These are phyloP conservation scores for Dromius quadrimaculatus DNA, from an alignment of 2,888 invertebrate species.

Conservation along the genomic window DNA sequence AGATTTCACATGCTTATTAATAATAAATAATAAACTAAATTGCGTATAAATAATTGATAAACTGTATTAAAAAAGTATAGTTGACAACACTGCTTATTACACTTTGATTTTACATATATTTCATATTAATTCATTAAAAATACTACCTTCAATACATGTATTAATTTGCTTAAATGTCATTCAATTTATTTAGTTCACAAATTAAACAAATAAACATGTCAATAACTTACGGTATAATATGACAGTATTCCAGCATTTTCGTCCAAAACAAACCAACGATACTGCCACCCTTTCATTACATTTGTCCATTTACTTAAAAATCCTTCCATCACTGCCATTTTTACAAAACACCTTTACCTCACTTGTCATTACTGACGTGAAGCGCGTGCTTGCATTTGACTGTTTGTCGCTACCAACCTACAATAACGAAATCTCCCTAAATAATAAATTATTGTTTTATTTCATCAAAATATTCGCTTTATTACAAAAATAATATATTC, in stretches of 20 bases:
- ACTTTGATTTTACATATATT: too few relatives aligned
- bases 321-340: constrained; percentile 85
- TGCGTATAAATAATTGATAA: constrained; percentile 19
- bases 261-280: constrained; percentile 98
- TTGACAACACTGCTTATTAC: too few relatives aligned
- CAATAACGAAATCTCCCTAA: constrained; percentile 52
- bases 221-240: constrained; percentile 92
- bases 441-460: neutral
- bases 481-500: constrained; percentile 56
- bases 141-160: too few relatives aligned
- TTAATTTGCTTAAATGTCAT: too few relatives aligned
- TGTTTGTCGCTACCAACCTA: constrained; percentile 20
- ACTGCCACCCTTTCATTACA: constrained; percentile 99
- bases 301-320: constrained; percentile 97
- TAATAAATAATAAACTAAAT: constrained; percentile 13
- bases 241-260: constrained; percentile 95
- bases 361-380: constrained; percentile 49
- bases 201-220: too few relatives aligned
- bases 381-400: constrained; percentile 5
- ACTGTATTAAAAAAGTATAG: too few relatives aligned
- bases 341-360: constrained; percentile 54
- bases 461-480: constrained; percentile 52
- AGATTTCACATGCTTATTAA: constrained; percentile 14
- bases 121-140: too few relatives aligned
- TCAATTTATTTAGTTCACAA: too few relatives aligned